Evolutionary conservation across 2,113 vertebrate genomes (phyloP).

Genomic region (Carettochelys insculpta): DNA sequence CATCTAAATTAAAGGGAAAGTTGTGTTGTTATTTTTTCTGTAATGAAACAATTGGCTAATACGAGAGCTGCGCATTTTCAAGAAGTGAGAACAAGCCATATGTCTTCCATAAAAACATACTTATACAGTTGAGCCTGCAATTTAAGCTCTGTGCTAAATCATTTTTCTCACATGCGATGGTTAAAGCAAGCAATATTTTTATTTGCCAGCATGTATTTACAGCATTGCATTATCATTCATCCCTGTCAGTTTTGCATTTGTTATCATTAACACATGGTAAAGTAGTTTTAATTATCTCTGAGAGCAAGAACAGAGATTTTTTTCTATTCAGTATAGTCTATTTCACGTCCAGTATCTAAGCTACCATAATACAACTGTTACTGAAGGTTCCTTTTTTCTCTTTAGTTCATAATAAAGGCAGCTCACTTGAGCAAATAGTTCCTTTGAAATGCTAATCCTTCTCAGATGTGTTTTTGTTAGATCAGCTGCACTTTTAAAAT

Average conservation of each 20-base stretch:
- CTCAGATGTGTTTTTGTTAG: slow-evolving; percentile 73
- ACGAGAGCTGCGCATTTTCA: slow-evolving; percentile 33
- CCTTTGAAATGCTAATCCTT: slow-evolving; percentile 74
- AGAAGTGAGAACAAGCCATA: slow-evolving; percentile 59
- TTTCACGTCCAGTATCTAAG: slow-evolving; percentile 70
- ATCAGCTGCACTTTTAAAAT: slow-evolving; percentile 74
- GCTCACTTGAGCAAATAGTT: slow-evolving; percentile 74
- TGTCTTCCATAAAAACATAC: slow-evolving; percentile 57
- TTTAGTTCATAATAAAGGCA: slow-evolving; percentile 70
- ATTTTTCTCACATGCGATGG: background rate
- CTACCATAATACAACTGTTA: slow-evolving; percentile 67
- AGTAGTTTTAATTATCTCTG: slow-evolving; percentile 60
- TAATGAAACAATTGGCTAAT: slow-evolving; percentile 55
- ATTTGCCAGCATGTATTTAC: slow-evolving; percentile 50
- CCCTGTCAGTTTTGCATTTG: slow-evolving; percentile 45
- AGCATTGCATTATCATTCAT: slow-evolving; percentile 7
- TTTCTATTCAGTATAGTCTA: slow-evolving; percentile 48
- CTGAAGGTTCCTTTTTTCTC: slow-evolving; percentile 65
- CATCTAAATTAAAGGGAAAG: slow-evolving; percentile 18
- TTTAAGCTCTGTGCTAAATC: slow-evolving; percentile 50
- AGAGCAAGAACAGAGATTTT: slow-evolving; percentile 51
- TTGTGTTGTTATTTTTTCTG: slow-evolving; percentile 5
- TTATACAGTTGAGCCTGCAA: slow-evolving; percentile 41
- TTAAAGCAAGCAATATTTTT: slow-evolving; percentile 37
- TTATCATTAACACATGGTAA: slow-evolving; percentile 49